A percentile compares a stretch with the other conserved stretches of the same genome.
Evolutionary conservation across 2,113 vertebrate genomes (phyloP).

Genomic region (Chaetodon trifascialis): DNA sequence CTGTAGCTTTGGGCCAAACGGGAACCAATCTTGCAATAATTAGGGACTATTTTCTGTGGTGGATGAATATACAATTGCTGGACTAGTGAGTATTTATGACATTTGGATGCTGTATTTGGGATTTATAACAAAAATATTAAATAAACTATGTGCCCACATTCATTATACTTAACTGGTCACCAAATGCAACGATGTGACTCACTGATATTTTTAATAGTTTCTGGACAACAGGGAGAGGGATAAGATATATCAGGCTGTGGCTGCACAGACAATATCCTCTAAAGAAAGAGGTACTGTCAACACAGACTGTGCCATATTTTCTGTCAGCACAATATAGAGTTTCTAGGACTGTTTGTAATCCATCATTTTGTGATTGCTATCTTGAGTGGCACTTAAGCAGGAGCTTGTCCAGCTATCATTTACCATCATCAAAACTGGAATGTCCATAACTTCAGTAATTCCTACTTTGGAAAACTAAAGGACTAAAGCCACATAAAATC

Average conservation of each 20-base stretch:
- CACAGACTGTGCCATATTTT: conserved; percentile 4
- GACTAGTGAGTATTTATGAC: neutral
- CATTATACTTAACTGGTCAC: neutral
- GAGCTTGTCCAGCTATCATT: conserved; percentile 43
- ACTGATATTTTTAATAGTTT: neutral
- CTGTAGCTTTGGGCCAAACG: neutral
- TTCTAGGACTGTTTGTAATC: conserved; percentile 51
- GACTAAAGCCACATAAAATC: conserved; percentile 42
- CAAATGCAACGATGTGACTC: neutral
- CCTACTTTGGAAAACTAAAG: conserved; percentile 56
- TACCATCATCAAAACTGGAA: conserved; percentile 50
- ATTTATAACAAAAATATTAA: neutral
- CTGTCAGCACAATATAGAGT: conserved; percentile 32
- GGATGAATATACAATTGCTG: neutral
- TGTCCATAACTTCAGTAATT: conserved; percentile 59
- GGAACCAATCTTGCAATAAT: neutral
- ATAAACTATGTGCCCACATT: neutral
- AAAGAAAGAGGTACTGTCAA: neutral
- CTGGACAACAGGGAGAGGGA: neutral
- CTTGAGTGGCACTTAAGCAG: conserved; percentile 43
- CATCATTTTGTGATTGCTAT: conserved; percentile 36
- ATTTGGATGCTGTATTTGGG: neutral
- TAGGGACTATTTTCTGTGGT: neutral
- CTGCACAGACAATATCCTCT: neutral
- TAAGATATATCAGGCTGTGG: neutral